Conservation (phyloP, 1,140 invertebrate species). For the Trichomalopsis sarcophagae region DNA sequence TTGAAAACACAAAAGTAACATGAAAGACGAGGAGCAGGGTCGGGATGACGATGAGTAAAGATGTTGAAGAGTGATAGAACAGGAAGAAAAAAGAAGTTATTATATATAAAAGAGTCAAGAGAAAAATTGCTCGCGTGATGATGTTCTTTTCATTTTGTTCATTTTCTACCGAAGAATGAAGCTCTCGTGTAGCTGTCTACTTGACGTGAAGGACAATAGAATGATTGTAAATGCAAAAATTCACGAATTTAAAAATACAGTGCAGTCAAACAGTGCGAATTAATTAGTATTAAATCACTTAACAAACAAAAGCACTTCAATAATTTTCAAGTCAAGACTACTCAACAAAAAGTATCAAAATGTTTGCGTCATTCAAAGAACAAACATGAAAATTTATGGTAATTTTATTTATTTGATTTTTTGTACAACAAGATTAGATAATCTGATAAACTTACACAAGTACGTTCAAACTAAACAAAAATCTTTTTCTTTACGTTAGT, state of each 20-base stretch:
- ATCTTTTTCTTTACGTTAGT: not conserved
- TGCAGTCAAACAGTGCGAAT: not conserved
- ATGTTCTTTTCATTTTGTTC: constrained; percentile 35
- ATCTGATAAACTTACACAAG: too few relatives aligned
- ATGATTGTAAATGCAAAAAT: not conserved
- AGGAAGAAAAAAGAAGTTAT: not conserved
- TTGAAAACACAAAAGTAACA: constrained; percentile 26
- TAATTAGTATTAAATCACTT: not conserved
- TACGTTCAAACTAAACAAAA: not conserved
- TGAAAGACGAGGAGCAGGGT: not conserved
- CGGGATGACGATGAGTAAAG: constrained; percentile 20
- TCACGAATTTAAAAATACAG: not conserved
- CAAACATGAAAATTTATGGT: not conserved
- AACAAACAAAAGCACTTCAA: not conserved
- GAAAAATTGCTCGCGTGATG: constrained; percentile 15
- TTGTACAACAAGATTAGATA: not conserved
- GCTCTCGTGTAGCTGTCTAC: not conserved
- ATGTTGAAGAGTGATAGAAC: constrained; percentile 27
- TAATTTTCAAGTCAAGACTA: not conserved
- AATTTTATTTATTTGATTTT: not conserved
- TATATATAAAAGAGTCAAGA: constrained; percentile 32
- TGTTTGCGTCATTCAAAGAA: not conserved
- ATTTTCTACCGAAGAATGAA: constrained; percentile 47
- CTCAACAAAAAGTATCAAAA: not conserved
- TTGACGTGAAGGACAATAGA: not conserved